Evolutionary conservation across 2,113 vertebrate species (phyloP), one percentile per base, ranked within the genome.

Genomic region (Gasterosteus aculeatus): DNA sequence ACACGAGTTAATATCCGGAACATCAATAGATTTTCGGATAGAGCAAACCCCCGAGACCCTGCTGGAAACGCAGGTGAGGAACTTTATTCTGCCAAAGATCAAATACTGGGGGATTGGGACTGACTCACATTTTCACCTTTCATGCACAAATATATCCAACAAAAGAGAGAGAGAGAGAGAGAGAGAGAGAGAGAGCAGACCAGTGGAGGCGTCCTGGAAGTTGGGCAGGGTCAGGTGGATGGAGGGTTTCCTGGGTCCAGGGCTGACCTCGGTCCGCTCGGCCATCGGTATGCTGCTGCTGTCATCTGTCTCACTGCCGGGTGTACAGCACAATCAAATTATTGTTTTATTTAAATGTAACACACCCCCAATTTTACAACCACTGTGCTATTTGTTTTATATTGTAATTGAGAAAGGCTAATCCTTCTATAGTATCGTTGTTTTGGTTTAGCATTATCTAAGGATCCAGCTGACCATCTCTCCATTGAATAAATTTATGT

Each of bases 211-310:
- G 3, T 99, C 97, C 6, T 96, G 96, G 84, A 97, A 96, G 78
- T 99, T 96, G 0, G 98, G 98, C 8, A 99, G 93, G 1, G 93
- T 93, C 85, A 99, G 97, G 87, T 97, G 95, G 54, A 97, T 75
- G 78, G 74, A 95, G 89, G 0, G 59, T 58, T 89, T 93, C 66
- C 96, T 96, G 76, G 94, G 90, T 73, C 95, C 95, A 66, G 94
- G 96, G 87, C 92, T 92, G 75, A 78, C 65, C 29, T 91, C 90
- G 18, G 83, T 59, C 84, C 80, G 87, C 22, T 99, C 97, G 0
- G 93, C 93, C 14, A 94, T 82, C 41, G 88, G 92, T 57, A 91
- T 74, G 71, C 96, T 99, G 91, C 95, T 96, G 73, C 90, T 95
- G 91, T 97, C 98, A 69, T 98, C 98, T 68, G 94, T 94, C 84